Base-by-base conservation (phyloP, 2,888 invertebrate species). In the Polia nebulosa region DNA sequence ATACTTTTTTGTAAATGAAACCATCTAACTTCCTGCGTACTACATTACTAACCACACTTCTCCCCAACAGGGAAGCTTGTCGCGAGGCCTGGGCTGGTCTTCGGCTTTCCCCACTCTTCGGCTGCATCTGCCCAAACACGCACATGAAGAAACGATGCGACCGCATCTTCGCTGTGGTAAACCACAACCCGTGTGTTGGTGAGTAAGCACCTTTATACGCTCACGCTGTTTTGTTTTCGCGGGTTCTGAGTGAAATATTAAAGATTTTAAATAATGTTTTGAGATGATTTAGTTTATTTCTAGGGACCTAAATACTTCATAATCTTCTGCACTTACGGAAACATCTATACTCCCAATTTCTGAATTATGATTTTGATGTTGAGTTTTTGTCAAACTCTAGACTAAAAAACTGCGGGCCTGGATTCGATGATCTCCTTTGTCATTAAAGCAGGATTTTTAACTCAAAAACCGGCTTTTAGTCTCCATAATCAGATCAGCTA, bases 181-280 rank as follows among this genome's bases (percentile, higher is more conserved):
- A 99, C 96, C 98, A 98, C 96, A 99, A 99, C 96, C 98, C 98
- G 68, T 99, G 99, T 95, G 98, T 98, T 92, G 98, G 98, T 98
- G 96, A 98, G 98, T 95, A 87, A 78, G 83, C 90, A 87, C 87
- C 80, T 81, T 83, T 83, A 82, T 84, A 72, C 67, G 87, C 88
- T 87, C 61, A 78, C 78, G 86, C 88, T 87, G 80, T 81, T 67
- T 70, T 89, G 82, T 86, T 63, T 74, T 78, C 64, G 80, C 83
- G 86, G 87, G 90, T 90, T 91, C 91, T 91, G 94, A 94, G 92
- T 93, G 92, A 93, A 92, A 88, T 84, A 6, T 72, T 0, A 47
- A 55, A 52, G 39, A 17, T 13, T 69, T 39, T 22, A n/a, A 20
- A 41, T 0, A n/a, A 6, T 45, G 15, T 41, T 7, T 39, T 39